Evolutionary conservation across 1,140 invertebrate species (phyloP), one percentile per base, ranked within the genome.

Genomic region (Trachymyrmex septentrionalis): DNA sequence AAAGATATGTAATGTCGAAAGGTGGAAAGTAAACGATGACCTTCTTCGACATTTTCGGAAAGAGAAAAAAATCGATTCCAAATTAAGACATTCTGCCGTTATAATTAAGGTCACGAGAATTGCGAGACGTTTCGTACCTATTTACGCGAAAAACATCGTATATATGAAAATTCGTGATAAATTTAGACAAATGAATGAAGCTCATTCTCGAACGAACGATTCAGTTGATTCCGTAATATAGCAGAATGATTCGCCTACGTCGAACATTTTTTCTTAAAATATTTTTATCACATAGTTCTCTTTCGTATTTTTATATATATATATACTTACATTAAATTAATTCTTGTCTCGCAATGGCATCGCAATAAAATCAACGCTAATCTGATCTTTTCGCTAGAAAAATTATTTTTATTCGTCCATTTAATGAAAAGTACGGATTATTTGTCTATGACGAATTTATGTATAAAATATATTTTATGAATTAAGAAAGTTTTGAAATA

Each of bases 261-360:
- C 10, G 0, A 24, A 75, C 30, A 38, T 6, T 9, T 59, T 38
- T 24, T 76, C n/a, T 75, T n/a, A 7, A 10, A 61, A 38, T 1
- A 9, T 57, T 19, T 19, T 27, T 19, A 14, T 30, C 24, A 12
- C 44, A n/a, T 16, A 2, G 16, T 55, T 55, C 9, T 1, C 16
- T 57, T 38, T 75, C 21, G 12, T 7, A 72, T 72, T 19, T 73
- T 73, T 44, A 61, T n/a, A n/a, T n/a, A n/a, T n/a, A n/a, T n/a
- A n/a, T n/a, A n/a, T 19, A 44, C 9, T 10, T 10, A 38, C 10
- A 3, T 75, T 38, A 55, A 24, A 12, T 38, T 27, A 38, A 57
- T 73, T 57, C 2, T 12, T 48, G 9, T 24, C 12, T 53, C 6
- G 14, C 5, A 30, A 16, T 1, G 0, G 2, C 14, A 53, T 7